phyloP scores from a whole-genome alignment of 2,888 invertebrate genomes.

The Falcaria lacertinaria region DNA sequence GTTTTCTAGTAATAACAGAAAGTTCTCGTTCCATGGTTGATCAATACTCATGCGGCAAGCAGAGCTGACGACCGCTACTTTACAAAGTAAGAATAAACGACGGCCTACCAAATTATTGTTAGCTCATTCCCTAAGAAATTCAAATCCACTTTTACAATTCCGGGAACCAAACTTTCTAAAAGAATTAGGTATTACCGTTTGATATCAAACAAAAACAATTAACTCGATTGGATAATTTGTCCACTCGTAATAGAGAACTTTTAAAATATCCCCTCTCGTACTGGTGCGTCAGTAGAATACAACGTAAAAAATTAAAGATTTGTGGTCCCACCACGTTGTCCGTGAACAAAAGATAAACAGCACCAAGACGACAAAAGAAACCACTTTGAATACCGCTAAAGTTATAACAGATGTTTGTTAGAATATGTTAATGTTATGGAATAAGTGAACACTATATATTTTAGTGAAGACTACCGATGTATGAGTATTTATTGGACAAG shows the following conservation, averaged over 20 bases:
- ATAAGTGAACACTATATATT: too few relatives aligned
- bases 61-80: slow-evolving; percentile 40
- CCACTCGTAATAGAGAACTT: neutral
- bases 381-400: slow-evolving; percentile 1
- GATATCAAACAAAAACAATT: slow-evolving; percentile 18
- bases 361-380: slow-evolving; percentile 17
- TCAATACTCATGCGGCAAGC: slow-evolving; percentile 54
- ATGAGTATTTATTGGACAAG: neutral
- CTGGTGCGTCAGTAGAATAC: too few relatives aligned
- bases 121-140: slow-evolving; percentile 28
- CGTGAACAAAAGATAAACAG: slow-evolving; percentile 50
- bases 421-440: neutral
- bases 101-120: slow-evolving; percentile 36
- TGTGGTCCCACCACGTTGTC: slow-evolving; percentile 41
- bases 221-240: slow-evolving; percentile 4
- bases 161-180: slow-evolving; percentile 10
- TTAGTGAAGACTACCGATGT: neutral
- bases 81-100: slow-evolving; percentile 44
- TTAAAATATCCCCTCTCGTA: too few relatives aligned
- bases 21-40: slow-evolving; percentile 51
- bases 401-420: neutral
- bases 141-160: slow-evolving; percentile 21
- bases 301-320: slow-evolving; percentile 48
- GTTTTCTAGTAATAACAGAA: slow-evolving; percentile 41
- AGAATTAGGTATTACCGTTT: slow-evolving; percentile 17